Evolutionary conservation across 2,797 vertebrate species (phyloP).

Genomic region (Pangasius mekongensis): DNA sequence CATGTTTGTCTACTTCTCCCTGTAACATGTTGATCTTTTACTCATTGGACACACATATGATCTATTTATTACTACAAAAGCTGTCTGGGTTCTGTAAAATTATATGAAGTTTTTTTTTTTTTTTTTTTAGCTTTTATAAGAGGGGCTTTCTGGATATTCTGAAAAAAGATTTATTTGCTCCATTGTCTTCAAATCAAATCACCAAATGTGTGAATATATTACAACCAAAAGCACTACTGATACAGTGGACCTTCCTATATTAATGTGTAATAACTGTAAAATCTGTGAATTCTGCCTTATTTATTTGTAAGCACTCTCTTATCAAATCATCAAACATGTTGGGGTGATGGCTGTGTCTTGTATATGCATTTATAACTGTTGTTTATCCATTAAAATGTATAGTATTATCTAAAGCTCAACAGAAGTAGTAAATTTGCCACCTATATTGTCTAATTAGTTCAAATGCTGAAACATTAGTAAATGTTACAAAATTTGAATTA

Average conservation of each 20-base stretch:
- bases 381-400: neutral
- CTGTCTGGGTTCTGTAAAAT: constrained; percentile 72
- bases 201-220: constrained; percentile 15
- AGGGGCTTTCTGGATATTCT: constrained; percentile 57
- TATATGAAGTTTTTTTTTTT: constrained; percentile 55
- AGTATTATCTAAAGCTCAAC: neutral
- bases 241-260: constrained; percentile 26
- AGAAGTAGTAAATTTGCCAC: constrained; percentile 16
- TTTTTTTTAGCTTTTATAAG: constrained; percentile 62
- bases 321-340: neutral
- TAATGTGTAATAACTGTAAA: constrained; percentile 45
- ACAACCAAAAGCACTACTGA: constrained; percentile 49
- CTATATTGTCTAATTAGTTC: neutral
- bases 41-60: constrained; percentile 46
- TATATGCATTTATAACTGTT: constrained; percentile 26
- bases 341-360: constrained; percentile 4
- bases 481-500: neutral
- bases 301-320: constrained; percentile 61
- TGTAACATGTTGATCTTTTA: constrained; percentile 73
- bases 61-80: constrained; percentile 58
- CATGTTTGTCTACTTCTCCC: constrained; percentile 97
- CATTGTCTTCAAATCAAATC: constrained; percentile 2
- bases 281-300: constrained; percentile 71
- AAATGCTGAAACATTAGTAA: neutral
- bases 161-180: constrained; percentile 12